Conservation (phyloP, 1,140 invertebrate genomes). For the Cyrtorhinus lividipennis region DNA sequence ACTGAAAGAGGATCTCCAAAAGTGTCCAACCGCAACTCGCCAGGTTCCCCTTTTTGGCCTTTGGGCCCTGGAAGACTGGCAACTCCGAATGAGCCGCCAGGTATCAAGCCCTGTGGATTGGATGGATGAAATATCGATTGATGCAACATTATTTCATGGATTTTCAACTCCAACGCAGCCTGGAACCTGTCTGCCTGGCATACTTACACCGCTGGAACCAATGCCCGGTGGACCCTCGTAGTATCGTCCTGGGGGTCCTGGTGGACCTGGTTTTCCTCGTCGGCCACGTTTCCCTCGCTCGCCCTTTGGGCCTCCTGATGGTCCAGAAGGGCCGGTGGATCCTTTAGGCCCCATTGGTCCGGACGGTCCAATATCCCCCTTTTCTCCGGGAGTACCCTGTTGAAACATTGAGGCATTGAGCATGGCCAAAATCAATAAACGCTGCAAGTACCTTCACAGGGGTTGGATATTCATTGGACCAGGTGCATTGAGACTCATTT, state of each 20-base stretch:
- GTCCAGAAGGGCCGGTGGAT: constrained; percentile 36
- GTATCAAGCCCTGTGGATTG: neutral
- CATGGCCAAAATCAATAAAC: no score
- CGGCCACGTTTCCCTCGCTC: constrained; percentile 56
- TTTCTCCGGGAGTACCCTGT: constrained; percentile 43
- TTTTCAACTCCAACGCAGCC: no score
- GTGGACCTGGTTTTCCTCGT: constrained; percentile 52
- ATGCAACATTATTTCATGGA: no score
- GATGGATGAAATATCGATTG: no score
- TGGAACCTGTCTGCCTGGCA: no score
- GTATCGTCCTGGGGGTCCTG: constrained; percentile 52
- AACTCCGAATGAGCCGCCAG: neutral
- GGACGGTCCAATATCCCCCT: constrained; percentile 40
- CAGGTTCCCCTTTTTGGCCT: constrained; percentile 61
- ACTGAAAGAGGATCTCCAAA: constrained; percentile 18
- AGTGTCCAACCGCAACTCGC: constrained; percentile 24
- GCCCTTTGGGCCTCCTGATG: constrained; percentile 63
- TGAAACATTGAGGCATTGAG: constrained; percentile 5
- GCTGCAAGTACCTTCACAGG: no score
- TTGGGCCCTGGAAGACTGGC: constrained; percentile 40
- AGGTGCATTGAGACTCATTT: no score
- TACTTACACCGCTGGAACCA: neutral
- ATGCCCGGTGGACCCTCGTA: constrained; percentile 36
- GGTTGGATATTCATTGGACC: no score
- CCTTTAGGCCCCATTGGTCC: constrained; percentile 41